Evolutionary conservation across 2,888 invertebrate genomes (phyloP), one percentile per base, ranked within the genome.

Genomic region (Charanyca ferruginea): DNA sequence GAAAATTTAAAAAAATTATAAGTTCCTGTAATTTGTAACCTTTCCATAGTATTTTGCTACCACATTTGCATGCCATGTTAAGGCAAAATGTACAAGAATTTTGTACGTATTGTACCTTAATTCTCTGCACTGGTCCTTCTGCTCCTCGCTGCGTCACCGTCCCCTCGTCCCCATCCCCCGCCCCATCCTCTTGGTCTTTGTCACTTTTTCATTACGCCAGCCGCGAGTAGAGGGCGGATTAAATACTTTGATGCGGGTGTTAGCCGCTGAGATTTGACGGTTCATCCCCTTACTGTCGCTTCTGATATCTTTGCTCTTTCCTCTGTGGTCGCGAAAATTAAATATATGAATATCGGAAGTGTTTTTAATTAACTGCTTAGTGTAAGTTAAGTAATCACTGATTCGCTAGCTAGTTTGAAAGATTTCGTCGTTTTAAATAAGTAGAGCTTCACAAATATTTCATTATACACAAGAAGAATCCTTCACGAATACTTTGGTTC

Each of bases 171-270:
- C 35, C 49, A 23, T 32, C 64, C 13, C 6, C 6, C 7, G 13
- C 28, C 61, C 28, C 2, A 48, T 20, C 52, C 52, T 45, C 54
- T 22, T 72, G 48, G 63, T 74, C 68, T 80, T 83, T 83, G 85
- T 83, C 82, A 77, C 76, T 81, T 81, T 86, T 85, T 87, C 84
- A 87, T 86, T 84, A 84, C 77, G 73, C 73, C 64, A 32, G 76
- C 73, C 70, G 77, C 80, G 77, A 77, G 75, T 69, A 69, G 73
- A 61, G 68, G 68, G 61, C 61, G 83, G 83, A 83, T 85, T 87
- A 86, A 84, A 86, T 85, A 85, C 86, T 85, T 83, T 81, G 82
- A 80, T 65, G 77, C 83, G 83, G 70, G 71, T 78, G 67, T 64
- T 61, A 51, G 64, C 58, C 55, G 68, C 60, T 57, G 68, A 73